Base-by-base conservation (phyloP, 2,797 vertebrate genomes). In the Eulemur albifrons region DNA sequence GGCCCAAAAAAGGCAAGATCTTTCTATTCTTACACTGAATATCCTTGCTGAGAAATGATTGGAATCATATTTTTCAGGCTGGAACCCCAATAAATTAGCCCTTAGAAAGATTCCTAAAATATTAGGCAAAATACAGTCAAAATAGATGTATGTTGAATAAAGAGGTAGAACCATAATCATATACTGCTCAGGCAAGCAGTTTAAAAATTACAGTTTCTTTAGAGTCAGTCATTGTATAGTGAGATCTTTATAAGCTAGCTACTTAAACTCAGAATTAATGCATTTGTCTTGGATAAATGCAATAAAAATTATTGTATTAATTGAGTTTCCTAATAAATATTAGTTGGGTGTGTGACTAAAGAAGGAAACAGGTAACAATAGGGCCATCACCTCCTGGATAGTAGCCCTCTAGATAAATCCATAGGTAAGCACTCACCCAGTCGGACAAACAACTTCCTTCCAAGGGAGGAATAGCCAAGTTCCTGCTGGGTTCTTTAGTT, bases 231-330 rank as follows among this genome's bases (percentile, higher is more conserved):
- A 50, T 79, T 61, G 38, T 3, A 14, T n/a, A 76, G n/a, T 87
- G 35, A 87, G 14, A 30, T 75, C 27, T 88, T 84, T 75, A 30
- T 67, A 95, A 76, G 35, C n/a, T 65, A 70, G 52, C 48, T 76
- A 20, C 52, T 61, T 90, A 83, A 96, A 73, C 32, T 86, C 48
- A 92, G 45, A 90, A 92, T 90, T 25, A 54, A 57, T 95, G 20
- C 4, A 69, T 77, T 75, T 15, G 30, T 77, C 21, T 95, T 92
- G 69, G 14, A 75, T 92, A 84, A 92, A 73, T 27, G 81, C 72
- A 93, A 0, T 94, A 65, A 75, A 70, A 57, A 59, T 80, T 35
- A 59, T 45, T 50, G 21, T 54, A 35, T 76, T 88, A 81, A 75
- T 38, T 85, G 43, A 45, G 15, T 86, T 85, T 63, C 13, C 77